These are phyloP conservation scores for Pseudorhiza aurosa DNA, from an alignment of 30 jellyfish, hydroid and myxozoan genomes.

Conservation along the genomic window DNA sequence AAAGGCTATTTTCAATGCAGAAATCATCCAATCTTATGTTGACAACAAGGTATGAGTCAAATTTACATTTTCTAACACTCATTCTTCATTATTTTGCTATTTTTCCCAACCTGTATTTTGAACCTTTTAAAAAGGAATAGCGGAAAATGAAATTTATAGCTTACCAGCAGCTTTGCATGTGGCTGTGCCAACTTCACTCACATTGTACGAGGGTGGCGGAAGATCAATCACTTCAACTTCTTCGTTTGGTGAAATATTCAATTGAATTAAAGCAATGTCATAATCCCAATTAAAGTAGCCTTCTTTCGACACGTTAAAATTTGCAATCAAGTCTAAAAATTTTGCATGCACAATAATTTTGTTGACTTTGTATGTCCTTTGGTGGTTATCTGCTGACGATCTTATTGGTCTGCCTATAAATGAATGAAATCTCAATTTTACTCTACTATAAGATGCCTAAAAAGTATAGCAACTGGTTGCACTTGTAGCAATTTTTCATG, in stretches of 20 bases:
- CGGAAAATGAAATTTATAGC: too few species aligned
- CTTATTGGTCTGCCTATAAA: constrained; percentile 26
- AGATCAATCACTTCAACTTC: not conserved
- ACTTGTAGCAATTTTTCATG: too few species aligned
- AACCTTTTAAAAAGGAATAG: too few species aligned
- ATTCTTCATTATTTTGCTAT: too few species aligned
- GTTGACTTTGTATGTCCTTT: constrained; percentile 40
- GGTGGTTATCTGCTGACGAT: not conserved
- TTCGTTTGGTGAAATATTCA: not conserved
- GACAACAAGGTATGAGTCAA: too few species aligned
- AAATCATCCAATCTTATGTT: too few species aligned
- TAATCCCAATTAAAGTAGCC: constrained; percentile 51
- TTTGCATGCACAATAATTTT: constrained; percentile 11
- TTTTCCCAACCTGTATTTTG: too few species aligned
- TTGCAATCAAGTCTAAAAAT: not conserved
- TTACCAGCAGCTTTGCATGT: constrained; percentile 47
- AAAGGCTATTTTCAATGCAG: too few species aligned
- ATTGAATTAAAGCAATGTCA: constrained; percentile 39
- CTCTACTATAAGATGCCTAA: too few species aligned
- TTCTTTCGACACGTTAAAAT: not conserved
- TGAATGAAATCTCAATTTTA: too few species aligned
- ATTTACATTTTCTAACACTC: too few species aligned
- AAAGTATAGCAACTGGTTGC: too few species aligned
- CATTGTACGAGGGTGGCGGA: constrained; percentile 2
- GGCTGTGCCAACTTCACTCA: not conserved